Evolutionary conservation across 2,113 vertebrate genomes (phyloP).

Genomic region (Globicephala melas): DNA sequence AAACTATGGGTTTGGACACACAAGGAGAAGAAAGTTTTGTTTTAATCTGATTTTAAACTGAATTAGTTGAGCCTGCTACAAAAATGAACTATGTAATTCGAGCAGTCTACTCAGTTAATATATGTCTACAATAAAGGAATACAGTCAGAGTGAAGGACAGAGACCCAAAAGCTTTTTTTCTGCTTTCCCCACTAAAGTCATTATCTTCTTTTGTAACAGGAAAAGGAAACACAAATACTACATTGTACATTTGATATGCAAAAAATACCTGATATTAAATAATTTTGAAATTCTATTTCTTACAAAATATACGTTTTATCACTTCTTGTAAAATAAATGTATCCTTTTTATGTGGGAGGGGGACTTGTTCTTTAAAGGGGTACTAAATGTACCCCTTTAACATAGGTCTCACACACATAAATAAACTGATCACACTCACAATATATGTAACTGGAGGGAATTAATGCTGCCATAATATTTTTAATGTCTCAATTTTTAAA

Average conservation of each 20-base stretch:
- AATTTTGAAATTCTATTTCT: slow-evolving; percentile 15
- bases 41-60: slow-evolving; percentile 51
- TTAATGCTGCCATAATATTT: not conserved
- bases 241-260: not conserved
- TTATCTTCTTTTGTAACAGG: slow-evolving; percentile 3
- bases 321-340: not conserved
- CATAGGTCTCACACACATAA: not conserved
- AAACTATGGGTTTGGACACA: slow-evolving; percentile 57
- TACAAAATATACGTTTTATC: not conserved
- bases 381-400: not conserved
- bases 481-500: not conserved
- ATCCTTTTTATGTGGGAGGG: not conserved
- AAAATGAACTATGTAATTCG: not conserved
- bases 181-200: not conserved
- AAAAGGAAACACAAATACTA: slow-evolving; percentile 21
- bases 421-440: not conserved
- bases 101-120: not conserved
- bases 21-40: slow-evolving; percentile 16
- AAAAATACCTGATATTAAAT: not conserved
- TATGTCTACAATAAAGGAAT: not conserved
- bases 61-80: not conserved
- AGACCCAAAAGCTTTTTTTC: not conserved
- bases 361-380: not conserved
- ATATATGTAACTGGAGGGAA: not conserved
- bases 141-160: not conserved